Conservation (phyloP, 1,140 invertebrate genomes). For the Zophobas atratus region DNA sequence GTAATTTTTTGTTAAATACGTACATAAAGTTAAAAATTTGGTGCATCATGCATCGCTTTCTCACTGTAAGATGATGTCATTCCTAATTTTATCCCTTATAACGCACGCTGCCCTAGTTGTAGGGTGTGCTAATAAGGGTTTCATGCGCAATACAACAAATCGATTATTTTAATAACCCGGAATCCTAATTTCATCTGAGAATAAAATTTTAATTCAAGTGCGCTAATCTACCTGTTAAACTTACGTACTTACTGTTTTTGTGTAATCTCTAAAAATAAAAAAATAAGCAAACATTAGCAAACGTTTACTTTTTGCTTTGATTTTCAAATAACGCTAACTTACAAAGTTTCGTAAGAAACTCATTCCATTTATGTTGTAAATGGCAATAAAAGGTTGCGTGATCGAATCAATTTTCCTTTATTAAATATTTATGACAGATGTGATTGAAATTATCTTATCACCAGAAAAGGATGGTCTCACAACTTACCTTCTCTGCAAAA, state of each 20-base stretch:
- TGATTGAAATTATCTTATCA: conserved; percentile 6
- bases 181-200: not conserved
- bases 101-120: not conserved
- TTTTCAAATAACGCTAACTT: not conserved
- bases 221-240: no score
- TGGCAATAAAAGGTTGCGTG: conserved; percentile 16
- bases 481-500: conserved; percentile 13
- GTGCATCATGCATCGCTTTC: conserved; percentile 29
- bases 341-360: not conserved
- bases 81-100: conserved; percentile 37
- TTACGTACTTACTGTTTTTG: no score
- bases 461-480: not conserved
- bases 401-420: conserved; percentile 22
- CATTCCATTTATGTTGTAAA: not conserved
- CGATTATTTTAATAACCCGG: conserved; percentile 41
- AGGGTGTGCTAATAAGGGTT: conserved; percentile 27
- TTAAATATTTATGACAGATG: conserved; percentile 17
- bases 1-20: not conserved
- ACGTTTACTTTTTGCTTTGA: not conserved
- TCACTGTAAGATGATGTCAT: conserved; percentile 30
- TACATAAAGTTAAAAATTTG: conserved; percentile 13
- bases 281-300: no score
- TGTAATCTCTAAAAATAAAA: no score
- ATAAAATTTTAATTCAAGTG: not conserved
- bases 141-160: conserved; percentile 43